Evolutionary conservation across 2,797 vertebrate genomes (phyloP).

Genomic region (Crenuchus spilurus): DNA sequence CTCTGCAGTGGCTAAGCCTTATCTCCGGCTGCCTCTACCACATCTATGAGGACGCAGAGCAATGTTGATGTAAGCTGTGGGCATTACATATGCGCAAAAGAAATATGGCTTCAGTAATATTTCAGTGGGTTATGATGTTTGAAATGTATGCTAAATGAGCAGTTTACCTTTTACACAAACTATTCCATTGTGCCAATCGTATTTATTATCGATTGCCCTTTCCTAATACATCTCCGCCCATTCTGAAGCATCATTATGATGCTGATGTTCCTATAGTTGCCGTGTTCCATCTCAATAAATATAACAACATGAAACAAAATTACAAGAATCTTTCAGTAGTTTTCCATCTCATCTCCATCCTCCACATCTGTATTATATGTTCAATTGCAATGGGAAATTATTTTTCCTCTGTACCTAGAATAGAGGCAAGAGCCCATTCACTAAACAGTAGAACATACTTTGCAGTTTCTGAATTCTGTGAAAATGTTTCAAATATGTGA

Average conservation of each 20-base stretch:
- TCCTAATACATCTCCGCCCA: background rate
- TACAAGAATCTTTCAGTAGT: background rate
- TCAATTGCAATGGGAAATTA: background rate
- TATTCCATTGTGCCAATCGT: background rate
- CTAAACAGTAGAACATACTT: background rate
- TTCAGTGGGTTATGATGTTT: background rate
- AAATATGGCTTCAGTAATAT: background rate
- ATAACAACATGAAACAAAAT: background rate
- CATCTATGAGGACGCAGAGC: background rate
- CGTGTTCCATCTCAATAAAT: background rate
- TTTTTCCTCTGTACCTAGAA: background rate
- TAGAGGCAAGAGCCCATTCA: too few relatives aligned
- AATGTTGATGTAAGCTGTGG: background rate
- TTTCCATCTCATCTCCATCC: background rate
- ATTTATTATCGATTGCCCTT: slow-evolving; percentile 1
- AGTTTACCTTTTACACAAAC: background rate
- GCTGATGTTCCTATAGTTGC: too few relatives aligned
- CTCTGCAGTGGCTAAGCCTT: background rate
- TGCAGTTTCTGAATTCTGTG: background rate
- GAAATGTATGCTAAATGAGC: background rate
- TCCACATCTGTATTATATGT: background rate
- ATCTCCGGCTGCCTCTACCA: background rate
- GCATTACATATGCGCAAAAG: background rate
- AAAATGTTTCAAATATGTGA: too few relatives aligned
- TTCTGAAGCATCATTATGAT: background rate